Evolutionary conservation across 1,140 invertebrate genomes (phyloP), one percentile per base, ranked within the genome.

Genomic region (Euwallacea fornicatus): DNA sequence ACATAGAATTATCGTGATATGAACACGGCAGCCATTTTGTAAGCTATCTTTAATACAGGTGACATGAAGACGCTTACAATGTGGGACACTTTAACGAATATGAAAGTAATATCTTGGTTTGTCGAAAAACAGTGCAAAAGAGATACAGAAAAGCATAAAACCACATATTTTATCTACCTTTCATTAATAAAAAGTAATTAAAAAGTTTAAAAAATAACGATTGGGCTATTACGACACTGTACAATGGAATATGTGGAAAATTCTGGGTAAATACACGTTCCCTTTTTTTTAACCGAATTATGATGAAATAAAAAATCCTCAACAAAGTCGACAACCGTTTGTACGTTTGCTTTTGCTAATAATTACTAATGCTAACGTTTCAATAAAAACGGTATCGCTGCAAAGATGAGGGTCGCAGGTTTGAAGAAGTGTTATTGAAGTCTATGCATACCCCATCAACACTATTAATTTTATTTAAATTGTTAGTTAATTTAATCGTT

Each of bases 161-260:
- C 13, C 46, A 33, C 21, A 4, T 50, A 50, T 6, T 50, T n/a
- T 50, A 50, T 2, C 13, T 50, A 50, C 13, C 13, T 50, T 50
- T 10, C 13, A 50, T 13, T 6, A 6, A 11, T 50, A 11, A 50
- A 50, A 11, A 50, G 13, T 11, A 2, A 10, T n/a, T n/a, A n/a
- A n/a, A n/a, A n/a, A n/a, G n/a, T n/a, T n/a, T n/a, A 11, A 50
- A 2, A 11, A 50, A 50, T 11, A 50, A 50, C 46, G 21, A 4
- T 33, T 33, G 21, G 0, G 2, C 46, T 50, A 11, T 50, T 11
- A 11, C 13, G 2, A 50, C 6, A 50, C 9, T 13, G 16, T 9
- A 56, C 8, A 41, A 66, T 66, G 63, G 63, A 66, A 21, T 66
- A 54, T 66, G 63, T 66, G 9, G 46, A 42, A 66, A 66, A 66